phyloP scores from a whole-genome alignment of 2,113 vertebrate species.

The Hydrolagus affinis region DNA sequence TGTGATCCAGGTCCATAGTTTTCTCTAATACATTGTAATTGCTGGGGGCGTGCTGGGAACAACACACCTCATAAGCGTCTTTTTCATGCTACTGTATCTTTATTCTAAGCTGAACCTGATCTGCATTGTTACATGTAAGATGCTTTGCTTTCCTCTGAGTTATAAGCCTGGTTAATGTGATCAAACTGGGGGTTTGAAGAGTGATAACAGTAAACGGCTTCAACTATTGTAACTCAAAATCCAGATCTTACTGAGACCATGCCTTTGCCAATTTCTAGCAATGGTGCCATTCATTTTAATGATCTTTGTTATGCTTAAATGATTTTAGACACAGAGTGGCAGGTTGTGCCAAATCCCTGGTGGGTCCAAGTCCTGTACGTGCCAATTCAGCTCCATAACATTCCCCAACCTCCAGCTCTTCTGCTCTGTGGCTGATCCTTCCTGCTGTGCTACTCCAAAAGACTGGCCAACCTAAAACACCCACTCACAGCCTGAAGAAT shows the following conservation, averaged over 20 bases:
- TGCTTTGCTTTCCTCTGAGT: neutral
- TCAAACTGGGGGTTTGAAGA: neutral
- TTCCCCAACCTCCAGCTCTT: neutral
- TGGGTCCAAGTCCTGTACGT: neutral
- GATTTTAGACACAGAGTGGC: constrained; percentile 15
- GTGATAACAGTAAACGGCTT: neutral
- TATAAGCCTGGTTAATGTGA: neutral
- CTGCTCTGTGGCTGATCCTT: neutral
- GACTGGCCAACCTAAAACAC: neutral
- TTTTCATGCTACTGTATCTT: neutral
- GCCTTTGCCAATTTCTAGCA: constrained; percentile 12
- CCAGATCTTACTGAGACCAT: neutral
- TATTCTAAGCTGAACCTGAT: neutral
- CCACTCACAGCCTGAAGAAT: neutral
- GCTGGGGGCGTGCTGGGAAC: neutral
- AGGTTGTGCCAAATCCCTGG: constrained; percentile 2
- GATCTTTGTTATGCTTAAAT: constrained; percentile 25
- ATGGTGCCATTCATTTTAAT: constrained; percentile 16
- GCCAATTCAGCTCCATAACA: constrained; percentile 3
- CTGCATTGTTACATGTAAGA: neutral
- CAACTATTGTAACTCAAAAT: constrained; percentile 13
- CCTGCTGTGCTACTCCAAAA: neutral
- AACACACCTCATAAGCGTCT: neutral
- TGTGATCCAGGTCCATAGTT: too few relatives aligned
- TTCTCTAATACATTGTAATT: neutral